Evolutionary conservation across 2,113 vertebrate genomes (phyloP).

Genomic region (Dicentrarchus labrax): DNA sequence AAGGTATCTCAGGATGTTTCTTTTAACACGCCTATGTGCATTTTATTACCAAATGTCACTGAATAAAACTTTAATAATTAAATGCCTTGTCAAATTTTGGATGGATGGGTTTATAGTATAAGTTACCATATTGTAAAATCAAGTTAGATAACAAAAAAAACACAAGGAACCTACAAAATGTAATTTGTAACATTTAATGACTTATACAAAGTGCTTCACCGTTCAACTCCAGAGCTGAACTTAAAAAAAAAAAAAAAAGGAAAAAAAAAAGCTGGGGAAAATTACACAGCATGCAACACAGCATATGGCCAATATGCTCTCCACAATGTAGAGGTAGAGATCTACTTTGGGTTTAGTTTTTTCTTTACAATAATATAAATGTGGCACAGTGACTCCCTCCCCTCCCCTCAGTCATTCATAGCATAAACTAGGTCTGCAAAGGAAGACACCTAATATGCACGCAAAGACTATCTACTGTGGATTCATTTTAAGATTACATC

Average conservation of each 20-base stretch:
- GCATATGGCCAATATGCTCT: constrained; percentile 42
- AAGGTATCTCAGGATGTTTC: constrained; percentile 1
- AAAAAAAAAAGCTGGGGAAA: constrained; percentile 13
- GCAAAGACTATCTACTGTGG: constrained; percentile 19
- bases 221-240: constrained; percentile 55
- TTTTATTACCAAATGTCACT: constrained; percentile 18
- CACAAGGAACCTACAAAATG: neutral
- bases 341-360: constrained; percentile 60
- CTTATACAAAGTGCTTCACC: constrained; percentile 65
- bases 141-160: neutral
- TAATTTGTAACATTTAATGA: constrained; percentile 69
- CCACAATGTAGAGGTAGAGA: constrained; percentile 62
- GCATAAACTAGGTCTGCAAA: constrained; percentile 44
- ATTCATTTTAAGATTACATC: constrained; percentile 28
- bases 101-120: neutral
- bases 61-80: constrained; percentile 42
- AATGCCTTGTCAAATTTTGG: neutral
- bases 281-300: constrained; percentile 70
- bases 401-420: constrained; percentile 8
- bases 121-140: too few species aligned
- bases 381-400: constrained; percentile 56
- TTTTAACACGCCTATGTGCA: neutral
- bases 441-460: constrained; percentile 47
- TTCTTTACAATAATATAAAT: constrained; percentile 33
- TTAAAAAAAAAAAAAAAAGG: constrained; percentile 30